These are phyloP conservation scores for Lagorchestes hirsutus DNA, from an alignment of 2,797 vertebrate genomes.

Conservation along the genomic window DNA sequence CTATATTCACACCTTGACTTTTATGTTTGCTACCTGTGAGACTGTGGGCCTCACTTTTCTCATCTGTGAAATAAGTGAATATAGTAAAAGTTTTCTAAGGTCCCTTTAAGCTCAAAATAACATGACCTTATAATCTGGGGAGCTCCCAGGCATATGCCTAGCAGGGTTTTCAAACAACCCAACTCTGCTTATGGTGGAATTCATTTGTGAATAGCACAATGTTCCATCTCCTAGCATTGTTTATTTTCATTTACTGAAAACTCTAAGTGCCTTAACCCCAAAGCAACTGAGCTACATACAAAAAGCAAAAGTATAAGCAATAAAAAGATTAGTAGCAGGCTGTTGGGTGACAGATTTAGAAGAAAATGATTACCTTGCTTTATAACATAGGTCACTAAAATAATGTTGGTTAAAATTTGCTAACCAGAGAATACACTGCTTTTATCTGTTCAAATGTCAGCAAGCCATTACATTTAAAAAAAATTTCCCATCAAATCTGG, in stretches of 20 bases:
- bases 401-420: constrained; percentile 76
- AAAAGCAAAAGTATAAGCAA: constrained; percentile 47
- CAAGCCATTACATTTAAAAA: constrained; percentile 72
- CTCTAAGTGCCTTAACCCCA: neutral
- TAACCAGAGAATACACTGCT: constrained; percentile 56
- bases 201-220: neutral
- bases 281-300: constrained; percentile 26
- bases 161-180: neutral
- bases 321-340: constrained; percentile 34
- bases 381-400: constrained; percentile 52
- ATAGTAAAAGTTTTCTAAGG: neutral
- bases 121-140: neutral
- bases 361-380: constrained; percentile 56
- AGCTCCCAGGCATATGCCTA: neutral
- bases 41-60: neutral
- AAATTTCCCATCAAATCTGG: constrained; percentile 78
- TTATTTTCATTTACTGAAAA: neutral
- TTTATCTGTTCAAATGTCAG: constrained; percentile 74
- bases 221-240: neutral
- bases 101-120: neutral
- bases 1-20: neutral
- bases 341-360: constrained; percentile 49
- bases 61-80: neutral
- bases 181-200: neutral
- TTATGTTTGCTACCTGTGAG: neutral